These are phyloP conservation scores for Leptura quadrifasciata DNA, from an alignment of 2,888 invertebrate species.

Conservation along the genomic window DNA sequence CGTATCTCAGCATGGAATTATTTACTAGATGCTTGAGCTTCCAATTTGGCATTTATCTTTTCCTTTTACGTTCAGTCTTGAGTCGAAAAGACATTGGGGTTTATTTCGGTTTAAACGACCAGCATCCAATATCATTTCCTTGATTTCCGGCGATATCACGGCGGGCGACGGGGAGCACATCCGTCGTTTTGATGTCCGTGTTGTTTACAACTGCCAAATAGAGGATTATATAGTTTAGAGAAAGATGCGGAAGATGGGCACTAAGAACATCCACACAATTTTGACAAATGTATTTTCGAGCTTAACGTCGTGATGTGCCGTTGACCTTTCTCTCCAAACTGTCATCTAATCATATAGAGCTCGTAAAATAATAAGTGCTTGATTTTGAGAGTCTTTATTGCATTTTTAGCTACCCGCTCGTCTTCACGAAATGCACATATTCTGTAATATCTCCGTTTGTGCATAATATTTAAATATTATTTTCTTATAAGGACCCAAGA, in stretches of 20 bases:
- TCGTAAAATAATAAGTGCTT: constrained; percentile 45
- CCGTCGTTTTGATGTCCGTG: constrained; percentile 8
- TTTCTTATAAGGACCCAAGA: background rate
- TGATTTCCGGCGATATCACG: constrained; percentile 20
- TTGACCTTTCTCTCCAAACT: constrained; percentile 24
- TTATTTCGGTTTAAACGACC: constrained; percentile 33
- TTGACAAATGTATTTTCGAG: constrained; percentile 21
- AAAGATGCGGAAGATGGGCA: background rate
- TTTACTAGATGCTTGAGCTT: constrained; percentile 8
- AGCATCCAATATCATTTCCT: constrained; percentile 34
- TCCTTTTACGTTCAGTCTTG: constrained; percentile 11
- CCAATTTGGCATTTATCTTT: constrained; percentile 23
- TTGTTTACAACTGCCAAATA: constrained; percentile 28
- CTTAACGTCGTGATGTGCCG: constrained; percentile 24
- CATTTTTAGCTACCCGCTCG: background rate
- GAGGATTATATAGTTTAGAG: constrained; percentile 4
- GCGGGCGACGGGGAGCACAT: background rate
- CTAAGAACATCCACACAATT: constrained; percentile 17
- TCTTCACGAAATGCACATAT: background rate
- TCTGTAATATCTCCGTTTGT: background rate
- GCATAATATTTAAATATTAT: background rate
- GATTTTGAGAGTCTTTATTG: constrained; percentile 28
- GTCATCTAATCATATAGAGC: background rate
- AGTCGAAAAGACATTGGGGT: constrained; percentile 4
- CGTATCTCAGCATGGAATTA: background rate